Conservation (phyloP, 2,113 vertebrate genomes). For the Coracopsis vasa region DNA sequence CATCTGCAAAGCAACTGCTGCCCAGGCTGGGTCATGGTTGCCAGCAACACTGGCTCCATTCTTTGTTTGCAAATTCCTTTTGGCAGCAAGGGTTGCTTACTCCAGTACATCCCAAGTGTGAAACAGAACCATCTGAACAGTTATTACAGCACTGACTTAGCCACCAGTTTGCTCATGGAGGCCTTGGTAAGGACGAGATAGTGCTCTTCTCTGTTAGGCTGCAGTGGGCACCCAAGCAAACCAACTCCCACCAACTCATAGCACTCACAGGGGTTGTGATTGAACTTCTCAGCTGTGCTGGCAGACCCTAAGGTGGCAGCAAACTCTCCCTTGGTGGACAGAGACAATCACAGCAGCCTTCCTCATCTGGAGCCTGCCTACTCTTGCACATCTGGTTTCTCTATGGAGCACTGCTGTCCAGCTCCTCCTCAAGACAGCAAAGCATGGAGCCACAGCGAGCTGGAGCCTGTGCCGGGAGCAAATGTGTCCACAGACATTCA, state of each 20-base stretch:
- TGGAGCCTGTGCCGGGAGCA: neutral
- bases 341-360: conserved; percentile 3
- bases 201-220: neutral
- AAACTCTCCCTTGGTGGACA: conserved; percentile 13
- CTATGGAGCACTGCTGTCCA: conserved; percentile 44
- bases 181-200: neutral
- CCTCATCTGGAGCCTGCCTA: conserved; percentile 7
- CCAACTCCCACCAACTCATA: neutral
- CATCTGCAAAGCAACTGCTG: neutral
- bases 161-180: neutral
- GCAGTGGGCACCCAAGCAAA: neutral
- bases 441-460: neutral
- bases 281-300: neutral
- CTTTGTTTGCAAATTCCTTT: neutral
- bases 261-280: neutral
- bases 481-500: neutral
- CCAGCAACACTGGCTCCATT: rapidly evolving
- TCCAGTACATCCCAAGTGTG: neutral
- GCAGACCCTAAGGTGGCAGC: conserved; percentile 63
- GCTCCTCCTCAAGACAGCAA: conserved; percentile 2
- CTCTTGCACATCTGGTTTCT: conserved; percentile 42
- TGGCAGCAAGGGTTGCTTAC: neutral
- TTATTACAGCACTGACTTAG: neutral
- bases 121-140: neutral
- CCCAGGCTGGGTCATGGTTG: neutral